A percentile compares a stretch with the other conserved stretches of the same genome.
phyloP scores from a whole-genome alignment of 1,140 invertebrate species.

The Ridgeia piscesae region DNA sequence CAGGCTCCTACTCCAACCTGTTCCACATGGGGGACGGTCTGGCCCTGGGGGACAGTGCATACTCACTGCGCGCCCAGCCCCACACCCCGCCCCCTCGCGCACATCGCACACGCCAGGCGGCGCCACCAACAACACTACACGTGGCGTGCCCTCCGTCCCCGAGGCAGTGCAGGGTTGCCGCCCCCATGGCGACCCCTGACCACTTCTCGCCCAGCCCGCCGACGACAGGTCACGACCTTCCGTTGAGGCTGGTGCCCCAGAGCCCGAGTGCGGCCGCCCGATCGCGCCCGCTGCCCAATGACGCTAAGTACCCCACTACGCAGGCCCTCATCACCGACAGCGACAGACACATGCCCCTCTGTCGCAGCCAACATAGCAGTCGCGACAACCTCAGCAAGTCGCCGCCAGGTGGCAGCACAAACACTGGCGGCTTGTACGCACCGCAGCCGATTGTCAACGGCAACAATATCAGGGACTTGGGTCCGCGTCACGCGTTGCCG shows the following conservation, averaged over 20 bases:
- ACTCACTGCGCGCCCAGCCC: constrained; percentile 24
- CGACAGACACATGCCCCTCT: constrained; percentile 19
- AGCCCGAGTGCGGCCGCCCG: constrained; percentile 51
- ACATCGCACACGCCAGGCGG: not conserved
- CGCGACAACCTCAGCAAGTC: not conserved
- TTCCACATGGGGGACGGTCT: constrained; percentile 64
- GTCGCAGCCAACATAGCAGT: constrained; percentile 18
- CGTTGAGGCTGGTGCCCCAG: not conserved
- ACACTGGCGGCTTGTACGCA: not conserved
- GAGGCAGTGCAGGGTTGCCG: constrained; percentile 20
- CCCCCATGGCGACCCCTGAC: constrained; percentile 45
- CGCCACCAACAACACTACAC: not conserved
- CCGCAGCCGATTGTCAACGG: not conserved
- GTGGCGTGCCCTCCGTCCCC: constrained; percentile 14
- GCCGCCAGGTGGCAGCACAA: not conserved
- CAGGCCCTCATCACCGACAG: constrained; percentile 24
- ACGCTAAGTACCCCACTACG: constrained; percentile 24
- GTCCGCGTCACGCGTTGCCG: not conserved
- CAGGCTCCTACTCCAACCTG: constrained; percentile 89
- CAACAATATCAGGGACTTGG: not conserved
- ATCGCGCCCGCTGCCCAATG: constrained; percentile 25
- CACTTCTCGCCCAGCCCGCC: constrained; percentile 36
- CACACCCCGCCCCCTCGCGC: not conserved
- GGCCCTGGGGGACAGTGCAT: constrained; percentile 29
- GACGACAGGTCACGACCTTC: constrained; percentile 19